A percentile compares a stretch with the other conserved stretches of the same genome.
These are phyloP conservation scores for Porphyrio hochstetteri DNA, from an alignment of 2,113 vertebrate species.

Conservation along the genomic window DNA sequence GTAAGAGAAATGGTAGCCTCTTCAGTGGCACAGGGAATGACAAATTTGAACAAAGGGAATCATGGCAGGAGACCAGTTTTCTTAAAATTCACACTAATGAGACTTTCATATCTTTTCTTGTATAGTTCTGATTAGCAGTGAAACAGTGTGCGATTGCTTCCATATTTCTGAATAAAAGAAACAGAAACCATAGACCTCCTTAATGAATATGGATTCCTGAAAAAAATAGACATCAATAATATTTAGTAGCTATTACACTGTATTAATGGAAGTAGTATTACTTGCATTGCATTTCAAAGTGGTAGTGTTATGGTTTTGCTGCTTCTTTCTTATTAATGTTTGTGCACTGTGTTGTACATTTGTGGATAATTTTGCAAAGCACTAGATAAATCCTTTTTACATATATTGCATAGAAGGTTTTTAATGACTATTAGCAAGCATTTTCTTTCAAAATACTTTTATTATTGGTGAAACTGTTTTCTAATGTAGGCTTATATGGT, in stretches of 20 bases:
- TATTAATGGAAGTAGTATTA: conserved; percentile 65
- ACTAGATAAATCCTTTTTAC: conserved; percentile 64
- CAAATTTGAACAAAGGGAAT: not conserved
- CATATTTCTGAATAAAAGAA: conserved; percentile 65
- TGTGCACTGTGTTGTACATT: conserved; percentile 44
- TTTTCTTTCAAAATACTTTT: conserved; percentile 56
- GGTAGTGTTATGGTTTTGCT: conserved; percentile 46
- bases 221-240: conserved; percentile 55
- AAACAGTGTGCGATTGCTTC: conserved; percentile 59
- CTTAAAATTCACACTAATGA: conserved; percentile 16
- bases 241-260: conserved; percentile 61
- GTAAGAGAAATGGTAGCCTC: not conserved
- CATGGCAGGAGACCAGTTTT: not conserved
- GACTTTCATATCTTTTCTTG: conserved; percentile 11
- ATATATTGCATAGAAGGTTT: conserved; percentile 30
- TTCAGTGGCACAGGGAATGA: not conserved
- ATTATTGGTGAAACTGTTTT: conserved; percentile 13
- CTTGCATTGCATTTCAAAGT: conserved; percentile 62
- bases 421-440: conserved; percentile 49
- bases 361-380: conserved; percentile 59
- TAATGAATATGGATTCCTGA: conserved; percentile 68
- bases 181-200: not conserved
- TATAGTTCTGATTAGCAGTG: conserved; percentile 39
- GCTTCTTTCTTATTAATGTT: conserved; percentile 59
- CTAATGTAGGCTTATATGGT: not conserved